Conservation (phyloP, 2,113 vertebrate species). For the Etia nguti region DNA sequence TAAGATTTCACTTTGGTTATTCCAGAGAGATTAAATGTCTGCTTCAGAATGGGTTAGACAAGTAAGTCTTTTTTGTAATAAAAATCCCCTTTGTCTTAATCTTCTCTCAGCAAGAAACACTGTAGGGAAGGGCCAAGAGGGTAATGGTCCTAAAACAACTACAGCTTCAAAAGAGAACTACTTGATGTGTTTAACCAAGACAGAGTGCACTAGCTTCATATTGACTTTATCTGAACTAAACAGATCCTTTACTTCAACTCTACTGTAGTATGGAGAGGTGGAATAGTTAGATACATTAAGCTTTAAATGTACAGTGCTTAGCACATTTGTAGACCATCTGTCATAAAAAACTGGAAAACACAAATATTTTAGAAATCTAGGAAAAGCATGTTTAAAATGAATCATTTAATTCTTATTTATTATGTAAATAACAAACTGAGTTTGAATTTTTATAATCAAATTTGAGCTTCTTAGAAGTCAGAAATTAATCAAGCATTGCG, state of each 20-base stretch:
- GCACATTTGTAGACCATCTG: background rate
- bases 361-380: background rate
- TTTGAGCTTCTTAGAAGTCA: background rate
- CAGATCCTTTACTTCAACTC: background rate
- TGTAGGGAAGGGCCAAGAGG: background rate
- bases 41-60: background rate
- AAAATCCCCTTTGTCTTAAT: background rate
- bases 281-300: background rate
- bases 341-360: background rate
- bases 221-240: background rate
- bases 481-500: background rate
- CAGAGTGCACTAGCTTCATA: background rate
- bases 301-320: background rate
- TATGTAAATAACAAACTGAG: background rate
- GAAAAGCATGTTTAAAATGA: background rate
- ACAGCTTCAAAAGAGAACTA: background rate
- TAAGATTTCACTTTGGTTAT: background rate
- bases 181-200: background rate
- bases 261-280: accelerated
- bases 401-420: background rate
- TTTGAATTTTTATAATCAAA: background rate
- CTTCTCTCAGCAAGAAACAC: background rate
- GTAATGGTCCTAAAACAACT: background rate
- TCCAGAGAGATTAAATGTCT: background rate
- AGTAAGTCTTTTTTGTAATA: background rate